Conservation (phyloP, 2,888 invertebrate genomes). For the Taphrorychus bicolor region DNA sequence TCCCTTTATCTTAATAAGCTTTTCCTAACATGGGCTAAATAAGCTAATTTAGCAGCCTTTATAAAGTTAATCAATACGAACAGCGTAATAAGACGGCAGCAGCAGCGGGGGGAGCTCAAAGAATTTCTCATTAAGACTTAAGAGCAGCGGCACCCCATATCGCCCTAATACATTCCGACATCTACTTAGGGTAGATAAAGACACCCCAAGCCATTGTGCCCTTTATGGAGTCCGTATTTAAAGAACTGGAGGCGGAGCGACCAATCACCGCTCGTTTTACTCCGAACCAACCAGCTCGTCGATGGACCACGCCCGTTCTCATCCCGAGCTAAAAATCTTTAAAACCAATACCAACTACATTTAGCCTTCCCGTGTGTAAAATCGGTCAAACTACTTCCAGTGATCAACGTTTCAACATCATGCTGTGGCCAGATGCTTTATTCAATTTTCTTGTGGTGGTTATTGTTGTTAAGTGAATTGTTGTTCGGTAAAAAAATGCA, state of each 20-base stretch:
- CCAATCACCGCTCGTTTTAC: constrained; percentile 56
- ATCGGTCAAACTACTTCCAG: too few relatives aligned
- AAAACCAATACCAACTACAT: not conserved
- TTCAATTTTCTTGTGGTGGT: not conserved
- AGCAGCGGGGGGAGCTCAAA: constrained; percentile 28
- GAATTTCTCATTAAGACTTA: constrained; percentile 40
- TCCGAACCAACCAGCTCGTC: constrained; percentile 53
- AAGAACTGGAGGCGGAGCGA: constrained; percentile 45
- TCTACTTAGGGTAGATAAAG: constrained; percentile 58
- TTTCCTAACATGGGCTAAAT: constrained; percentile 27
- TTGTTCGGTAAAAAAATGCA: too few relatives aligned
- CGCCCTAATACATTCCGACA: constrained; percentile 57
- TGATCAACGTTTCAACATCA: too few relatives aligned
- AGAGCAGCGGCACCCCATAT: constrained; percentile 36
- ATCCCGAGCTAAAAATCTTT: not conserved
- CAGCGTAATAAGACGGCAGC: constrained; percentile 28
- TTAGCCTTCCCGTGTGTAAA: too few relatives aligned
- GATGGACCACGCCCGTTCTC: constrained; percentile 45
- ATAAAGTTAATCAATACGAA: constrained; percentile 41
- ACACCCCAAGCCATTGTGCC: constrained; percentile 47
- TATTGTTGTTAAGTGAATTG: too few relatives aligned
- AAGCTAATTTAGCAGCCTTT: constrained; percentile 32
- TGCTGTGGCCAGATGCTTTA: too few relatives aligned
- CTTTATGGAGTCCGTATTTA: constrained; percentile 45
- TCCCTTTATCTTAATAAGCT: constrained; percentile 14